Conservation (phyloP, 2,113 vertebrate species). For the Syrmaticus mikado region DNA sequence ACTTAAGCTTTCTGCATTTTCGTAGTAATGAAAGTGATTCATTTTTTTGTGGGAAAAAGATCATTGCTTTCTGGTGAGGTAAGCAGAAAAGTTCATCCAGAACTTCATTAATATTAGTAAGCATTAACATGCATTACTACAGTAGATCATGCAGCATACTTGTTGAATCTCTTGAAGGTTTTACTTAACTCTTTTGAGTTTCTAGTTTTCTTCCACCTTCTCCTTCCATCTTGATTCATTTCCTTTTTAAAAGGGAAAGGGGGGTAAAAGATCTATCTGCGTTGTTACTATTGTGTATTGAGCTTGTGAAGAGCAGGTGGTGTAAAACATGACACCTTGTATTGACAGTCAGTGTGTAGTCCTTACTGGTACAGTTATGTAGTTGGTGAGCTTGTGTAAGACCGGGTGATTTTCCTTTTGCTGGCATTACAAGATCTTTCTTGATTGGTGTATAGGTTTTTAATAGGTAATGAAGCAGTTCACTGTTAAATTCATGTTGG, state of each 20-base stretch:
- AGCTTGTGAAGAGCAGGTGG: accelerated
- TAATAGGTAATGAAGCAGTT: not conserved
- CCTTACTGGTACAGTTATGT: not conserved
- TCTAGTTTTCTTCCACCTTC: not conserved
- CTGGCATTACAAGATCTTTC: not conserved
- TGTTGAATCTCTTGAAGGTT: not conserved
- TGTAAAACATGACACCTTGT: accelerated
- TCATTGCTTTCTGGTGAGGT: not conserved
- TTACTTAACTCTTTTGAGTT: not conserved
- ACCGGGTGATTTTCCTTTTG: not conserved
- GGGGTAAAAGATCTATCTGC: not conserved
- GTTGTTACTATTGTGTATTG: accelerated
- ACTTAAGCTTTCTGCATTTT: not conserved
- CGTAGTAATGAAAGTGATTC: not conserved
- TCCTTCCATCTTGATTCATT: not conserved
- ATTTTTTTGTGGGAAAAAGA: not conserved
- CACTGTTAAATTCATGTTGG: not conserved
- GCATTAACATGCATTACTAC: not conserved
- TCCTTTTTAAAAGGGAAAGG: not conserved
- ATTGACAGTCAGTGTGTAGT: not conserved
- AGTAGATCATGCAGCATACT: not conserved
- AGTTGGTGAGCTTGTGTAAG: not conserved
- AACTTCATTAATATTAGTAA: not conserved
- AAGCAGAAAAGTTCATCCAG: not conserved
- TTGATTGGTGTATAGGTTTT: not conserved